Evolutionary conservation across 1,140 invertebrate genomes (phyloP).

Genomic region (Hyphantria cunea): DNA sequence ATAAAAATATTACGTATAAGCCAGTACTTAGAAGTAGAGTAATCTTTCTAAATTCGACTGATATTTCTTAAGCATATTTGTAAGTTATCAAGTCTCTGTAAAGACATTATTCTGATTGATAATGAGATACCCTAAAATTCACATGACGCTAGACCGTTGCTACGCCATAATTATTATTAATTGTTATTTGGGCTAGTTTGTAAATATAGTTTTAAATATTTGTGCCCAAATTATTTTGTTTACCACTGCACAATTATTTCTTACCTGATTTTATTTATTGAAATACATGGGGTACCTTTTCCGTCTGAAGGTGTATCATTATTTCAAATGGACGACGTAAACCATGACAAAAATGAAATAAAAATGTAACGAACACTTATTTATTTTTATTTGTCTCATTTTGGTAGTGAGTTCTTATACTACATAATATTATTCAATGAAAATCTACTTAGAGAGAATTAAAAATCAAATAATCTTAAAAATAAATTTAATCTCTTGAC

Average conservation of each 20-base stretch:
- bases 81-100: conserved; percentile 20
- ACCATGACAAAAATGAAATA: conserved; percentile 62
- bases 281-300: conserved; percentile 72
- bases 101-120: conserved; percentile 10
- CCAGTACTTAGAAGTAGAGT: conserved; percentile 59
- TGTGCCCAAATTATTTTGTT: conserved; percentile 53
- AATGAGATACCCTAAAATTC: conserved; percentile 9
- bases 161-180: conserved; percentile 53
- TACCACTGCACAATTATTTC: conserved; percentile 48
- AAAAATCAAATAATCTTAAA: conserved; percentile 53
- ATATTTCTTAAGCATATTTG: conserved; percentile 66
- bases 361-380: conserved; percentile 29
- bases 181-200: conserved; percentile 50
- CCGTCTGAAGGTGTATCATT: conserved; percentile 59
- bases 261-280: conserved; percentile 69
- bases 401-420: too few relatives aligned
- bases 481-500: conserved; percentile 77
- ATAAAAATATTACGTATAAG: conserved; percentile 44
- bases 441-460: background rate
- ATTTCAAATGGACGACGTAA: conserved; percentile 75
- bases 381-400: conserved; percentile 33
- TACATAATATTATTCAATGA: too few relatives aligned
- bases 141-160: conserved; percentile 29
- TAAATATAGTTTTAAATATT: conserved; percentile 64
- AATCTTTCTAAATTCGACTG: conserved; percentile 63